Conservation (phyloP, 2,888 invertebrate genomes). For the Colostygia pectinataria region DNA sequence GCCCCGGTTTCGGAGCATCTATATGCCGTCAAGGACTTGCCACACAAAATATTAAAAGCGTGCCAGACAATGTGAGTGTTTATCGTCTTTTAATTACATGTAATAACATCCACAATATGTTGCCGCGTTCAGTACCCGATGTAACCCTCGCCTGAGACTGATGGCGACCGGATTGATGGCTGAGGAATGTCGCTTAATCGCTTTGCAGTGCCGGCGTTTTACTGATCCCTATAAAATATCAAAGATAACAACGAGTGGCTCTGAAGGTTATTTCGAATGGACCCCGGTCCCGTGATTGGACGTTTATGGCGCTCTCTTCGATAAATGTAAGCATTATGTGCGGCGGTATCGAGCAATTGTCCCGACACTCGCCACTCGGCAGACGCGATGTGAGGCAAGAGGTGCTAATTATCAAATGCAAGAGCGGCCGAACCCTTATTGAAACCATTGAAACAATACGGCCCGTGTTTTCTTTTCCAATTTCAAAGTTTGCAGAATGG, state of each 20-base stretch:
- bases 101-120: constrained; percentile 67
- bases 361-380: constrained; percentile 34
- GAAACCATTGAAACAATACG: constrained; percentile 81
- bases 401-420: constrained; percentile 82
- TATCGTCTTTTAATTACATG: constrained; percentile 75
- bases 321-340: constrained; percentile 70
- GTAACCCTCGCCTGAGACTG: constrained; percentile 38
- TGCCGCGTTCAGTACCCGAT: constrained; percentile 47
- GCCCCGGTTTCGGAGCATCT: constrained; percentile 63
- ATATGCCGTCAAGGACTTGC: constrained; percentile 46
- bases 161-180: constrained; percentile 48
- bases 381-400: constrained; percentile 55
- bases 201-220: constrained; percentile 78
- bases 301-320: constrained; percentile 73
- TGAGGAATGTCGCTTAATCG: constrained; percentile 77
- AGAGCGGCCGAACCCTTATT: constrained; percentile 76
- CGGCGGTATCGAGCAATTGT: constrained; percentile 59
- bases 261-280: constrained; percentile 64
- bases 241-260: constrained; percentile 79
- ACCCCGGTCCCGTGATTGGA: constrained; percentile 68
- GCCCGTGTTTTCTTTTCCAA: constrained; percentile 77
- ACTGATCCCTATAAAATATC: constrained; percentile 82
- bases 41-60: constrained; percentile 65
- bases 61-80: constrained; percentile 59
- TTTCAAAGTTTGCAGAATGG: constrained; percentile 80